These are phyloP conservation scores for Muscicapa striata DNA, from an alignment of 2,797 vertebrate genomes.

Conservation along the genomic window DNA sequence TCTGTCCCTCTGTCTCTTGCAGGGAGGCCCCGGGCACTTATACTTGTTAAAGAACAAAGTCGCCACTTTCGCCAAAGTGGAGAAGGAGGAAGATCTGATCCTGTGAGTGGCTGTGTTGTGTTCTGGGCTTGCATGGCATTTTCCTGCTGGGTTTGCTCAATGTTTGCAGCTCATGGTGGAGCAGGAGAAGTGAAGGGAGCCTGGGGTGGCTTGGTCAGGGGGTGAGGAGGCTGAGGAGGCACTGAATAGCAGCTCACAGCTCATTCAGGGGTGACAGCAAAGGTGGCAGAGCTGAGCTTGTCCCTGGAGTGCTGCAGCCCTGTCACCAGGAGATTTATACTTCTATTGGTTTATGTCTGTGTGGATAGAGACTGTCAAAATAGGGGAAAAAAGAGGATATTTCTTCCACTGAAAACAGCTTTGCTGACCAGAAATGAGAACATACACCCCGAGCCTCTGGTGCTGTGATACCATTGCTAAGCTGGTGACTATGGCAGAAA, in stretches of 20 bases:
- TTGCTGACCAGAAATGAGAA: not conserved
- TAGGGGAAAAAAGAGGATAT: rapidly evolving
- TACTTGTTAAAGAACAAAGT: constrained; percentile 98
- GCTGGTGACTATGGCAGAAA: not conserved
- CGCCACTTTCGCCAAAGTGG: constrained; percentile 97
- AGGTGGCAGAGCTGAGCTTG: not conserved
- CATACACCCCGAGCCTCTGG: rapidly evolving
- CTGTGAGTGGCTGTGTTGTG: constrained; percentile 81
- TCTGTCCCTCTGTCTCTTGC: constrained; percentile 11
- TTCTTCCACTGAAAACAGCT: not conserved
- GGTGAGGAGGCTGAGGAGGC: not conserved
- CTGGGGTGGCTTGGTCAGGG: not conserved
- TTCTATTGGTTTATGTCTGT: not conserved
- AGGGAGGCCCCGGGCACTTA: constrained; percentile 95
- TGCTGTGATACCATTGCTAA: not conserved
- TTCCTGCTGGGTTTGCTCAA: not conserved
- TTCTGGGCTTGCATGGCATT: rapidly evolving
- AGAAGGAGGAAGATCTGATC: constrained; percentile 97
- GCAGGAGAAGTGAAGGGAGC: not conserved
- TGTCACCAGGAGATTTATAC: not conserved
- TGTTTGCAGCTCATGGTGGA: not conserved
- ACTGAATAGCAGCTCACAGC: not conserved
- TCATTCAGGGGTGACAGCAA: not conserved
- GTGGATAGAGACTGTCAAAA: not conserved
- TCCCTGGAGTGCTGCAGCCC: not conserved